Evolutionary conservation across 2,888 invertebrate species (phyloP).

Genomic region (Sinodicranocentrus sp.): DNA sequence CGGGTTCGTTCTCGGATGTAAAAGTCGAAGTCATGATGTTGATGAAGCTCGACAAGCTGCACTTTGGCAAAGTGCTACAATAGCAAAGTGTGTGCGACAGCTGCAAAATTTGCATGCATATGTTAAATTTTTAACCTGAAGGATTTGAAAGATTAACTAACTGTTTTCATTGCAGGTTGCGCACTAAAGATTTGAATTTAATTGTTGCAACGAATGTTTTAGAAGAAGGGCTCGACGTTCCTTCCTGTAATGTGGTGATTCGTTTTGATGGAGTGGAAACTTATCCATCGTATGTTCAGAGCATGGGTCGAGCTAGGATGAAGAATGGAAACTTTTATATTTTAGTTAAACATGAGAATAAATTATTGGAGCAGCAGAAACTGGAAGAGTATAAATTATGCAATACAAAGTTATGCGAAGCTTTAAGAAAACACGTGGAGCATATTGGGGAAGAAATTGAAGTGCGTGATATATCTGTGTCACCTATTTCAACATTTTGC

Average conservation of each 20-base stretch:
- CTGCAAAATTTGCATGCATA: neutral
- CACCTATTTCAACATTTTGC: neutral
- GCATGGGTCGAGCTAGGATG: constrained; percentile 88
- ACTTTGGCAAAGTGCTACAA: constrained; percentile 77
- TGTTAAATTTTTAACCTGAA: neutral
- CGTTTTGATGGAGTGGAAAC: constrained; percentile 86
- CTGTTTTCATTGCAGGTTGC: constrained; percentile 81
- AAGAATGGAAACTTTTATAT: constrained; percentile 79
- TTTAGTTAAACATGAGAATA: constrained; percentile 78
- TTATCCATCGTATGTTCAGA: constrained; percentile 91
- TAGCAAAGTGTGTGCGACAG: constrained; percentile 80
- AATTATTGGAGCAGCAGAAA: neutral
- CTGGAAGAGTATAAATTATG: neutral
- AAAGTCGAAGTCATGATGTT: constrained; percentile 77
- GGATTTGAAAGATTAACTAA: no score
- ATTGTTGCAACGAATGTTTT: constrained; percentile 88
- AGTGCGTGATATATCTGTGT: neutral
- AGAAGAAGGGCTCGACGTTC: constrained; percentile 94
- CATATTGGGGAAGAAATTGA: constrained; percentile 7
- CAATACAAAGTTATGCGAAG: neutral
- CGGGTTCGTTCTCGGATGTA: no score
- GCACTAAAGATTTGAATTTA: constrained; percentile 82
- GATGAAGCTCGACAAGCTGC: constrained; percentile 85
- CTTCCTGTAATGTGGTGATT: constrained; percentile 88
- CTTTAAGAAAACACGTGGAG: neutral